phyloP scores from a whole-genome alignment of 2,888 invertebrate species.

The Oscheius sp. region DNA sequence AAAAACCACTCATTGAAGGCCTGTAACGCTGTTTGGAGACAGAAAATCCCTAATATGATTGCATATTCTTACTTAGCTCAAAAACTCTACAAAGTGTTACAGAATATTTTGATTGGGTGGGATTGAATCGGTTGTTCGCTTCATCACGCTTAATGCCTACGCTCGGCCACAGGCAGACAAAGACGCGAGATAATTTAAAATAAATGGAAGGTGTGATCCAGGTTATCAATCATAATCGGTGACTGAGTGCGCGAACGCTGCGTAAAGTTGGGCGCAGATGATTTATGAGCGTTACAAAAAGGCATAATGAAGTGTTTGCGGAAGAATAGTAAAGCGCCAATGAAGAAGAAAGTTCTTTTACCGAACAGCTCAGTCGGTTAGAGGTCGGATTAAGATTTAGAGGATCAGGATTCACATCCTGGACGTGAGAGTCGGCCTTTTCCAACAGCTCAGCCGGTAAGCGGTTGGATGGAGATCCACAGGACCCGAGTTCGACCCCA shows the following conservation, averaged over 20 bases:
- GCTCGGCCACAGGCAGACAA: conserved; percentile 5
- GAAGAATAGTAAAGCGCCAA: background rate
- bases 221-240: conserved; percentile 17
- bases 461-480: too few species aligned
- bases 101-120: too few species aligned
- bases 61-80: too few species aligned
- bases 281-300: conserved; percentile 33
- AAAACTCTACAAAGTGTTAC: too few species aligned
- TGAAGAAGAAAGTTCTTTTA: background rate
- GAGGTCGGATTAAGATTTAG: too few species aligned
- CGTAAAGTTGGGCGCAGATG: background rate
- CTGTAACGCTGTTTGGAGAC: background rate
- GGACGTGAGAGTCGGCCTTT: background rate
- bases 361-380: background rate
- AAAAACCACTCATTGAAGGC: too few species aligned
- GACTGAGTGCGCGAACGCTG: conserved; percentile 16
- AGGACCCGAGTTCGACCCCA: too few species aligned
- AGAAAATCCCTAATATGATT: too few species aligned
- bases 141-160: too few species aligned
- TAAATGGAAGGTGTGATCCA: conserved; percentile 13
- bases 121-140: background rate
- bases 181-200: background rate
- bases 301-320: background rate
- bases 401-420: too few species aligned
- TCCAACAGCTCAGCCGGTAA: background rate